Base-by-base conservation (phyloP, 2,888 invertebrate genomes). In the Abrostola triplasia region DNA sequence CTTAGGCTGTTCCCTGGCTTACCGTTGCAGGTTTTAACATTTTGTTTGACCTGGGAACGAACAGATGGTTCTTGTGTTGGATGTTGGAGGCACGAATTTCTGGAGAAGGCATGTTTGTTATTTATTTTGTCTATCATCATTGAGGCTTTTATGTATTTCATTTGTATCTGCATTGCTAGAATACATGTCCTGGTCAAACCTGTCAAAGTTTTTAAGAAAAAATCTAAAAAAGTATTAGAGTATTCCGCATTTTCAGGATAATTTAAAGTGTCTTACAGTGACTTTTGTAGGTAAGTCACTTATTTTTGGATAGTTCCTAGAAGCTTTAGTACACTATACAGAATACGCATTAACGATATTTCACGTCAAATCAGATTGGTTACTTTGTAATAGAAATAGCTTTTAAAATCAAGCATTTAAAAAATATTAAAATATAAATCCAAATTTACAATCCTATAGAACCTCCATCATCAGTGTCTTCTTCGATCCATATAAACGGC, bases 11-110 rank as follows among this genome's bases (percentile, higher is more conserved):
- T 86, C 84, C 77, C 84, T 84, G 83, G 83, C 84, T 84, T 86
- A 84, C 83, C 81, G 84, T 83, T 85, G 87, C 84, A 83, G 88
- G 78, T 86, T 90, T 86, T 88, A 88, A 86, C 88, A 79, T 82
- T 83, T 85, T 84, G 89, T 89, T 90, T 89, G 87, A 88, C 90
- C 82, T 93, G 93, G 86, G 93, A 94, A 90, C 80, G 73, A 82
- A 82, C 94, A 94, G 92, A 91, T 94, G 93, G 79, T 85, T 81
- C 80, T 84, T 82, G 84, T 83, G 78, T 80, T 82, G 78, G 36
- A 51, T 79, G 68, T 64, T 35, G 64, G 72, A 66, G 40, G 57
- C 64, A 67, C 40, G 57, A 74, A 63, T 52, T 48, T 35, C 35
- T 57, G 48, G 79, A 78, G n/a, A 35, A 7, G 75, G 36, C 10